Percentiles rank a stretch among this genome's conserved stretches.
These are phyloP conservation scores for Miichthys miiuy DNA, from an alignment of 2,797 vertebrate species.

Conservation along the genomic window DNA sequence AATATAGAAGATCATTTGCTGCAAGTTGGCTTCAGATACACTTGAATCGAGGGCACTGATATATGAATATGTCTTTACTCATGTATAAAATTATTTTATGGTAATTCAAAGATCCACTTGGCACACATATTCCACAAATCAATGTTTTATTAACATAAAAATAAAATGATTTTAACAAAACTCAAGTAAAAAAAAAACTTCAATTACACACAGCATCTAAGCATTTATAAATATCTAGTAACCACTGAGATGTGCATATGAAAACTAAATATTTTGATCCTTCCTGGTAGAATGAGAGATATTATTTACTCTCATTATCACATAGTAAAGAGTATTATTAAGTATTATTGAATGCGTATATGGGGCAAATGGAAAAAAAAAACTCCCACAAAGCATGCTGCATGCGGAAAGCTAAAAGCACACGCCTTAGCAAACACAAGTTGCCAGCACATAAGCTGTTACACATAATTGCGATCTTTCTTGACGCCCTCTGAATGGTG, in stretches of 20 bases:
- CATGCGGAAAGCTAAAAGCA: conserved; percentile 2
- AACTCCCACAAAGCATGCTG: background rate
- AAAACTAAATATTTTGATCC: conserved; percentile 16
- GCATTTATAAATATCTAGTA: conserved; percentile 29
- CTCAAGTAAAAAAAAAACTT: conserved; percentile 32
- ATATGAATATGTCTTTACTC: background rate
- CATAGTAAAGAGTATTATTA: conserved; percentile 2
- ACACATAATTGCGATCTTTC: conserved; percentile 63
- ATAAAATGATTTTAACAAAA: conserved; percentile 44
- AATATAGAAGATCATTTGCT: background rate
- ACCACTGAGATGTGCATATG: conserved; percentile 18
- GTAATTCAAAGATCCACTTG: background rate
- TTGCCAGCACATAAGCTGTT: background rate
- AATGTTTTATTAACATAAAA: conserved; percentile 51
- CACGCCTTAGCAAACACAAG: background rate
- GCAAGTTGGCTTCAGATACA: background rate
- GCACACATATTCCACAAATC: conserved; percentile 10
- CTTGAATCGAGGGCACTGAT: background rate
- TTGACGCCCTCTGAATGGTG: conserved; percentile 45
- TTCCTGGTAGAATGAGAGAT: background rate
- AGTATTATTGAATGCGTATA: rapidly evolving
- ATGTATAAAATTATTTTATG: background rate
- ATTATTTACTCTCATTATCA: background rate
- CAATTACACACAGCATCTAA: conserved; percentile 17
- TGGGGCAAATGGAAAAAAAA: background rate